A percentile compares a stretch with the other conserved stretches of the same genome.
phyloP scores from a whole-genome alignment of 1,140 invertebrate genomes.

The Pseudomyrmex cubaensis region DNA sequence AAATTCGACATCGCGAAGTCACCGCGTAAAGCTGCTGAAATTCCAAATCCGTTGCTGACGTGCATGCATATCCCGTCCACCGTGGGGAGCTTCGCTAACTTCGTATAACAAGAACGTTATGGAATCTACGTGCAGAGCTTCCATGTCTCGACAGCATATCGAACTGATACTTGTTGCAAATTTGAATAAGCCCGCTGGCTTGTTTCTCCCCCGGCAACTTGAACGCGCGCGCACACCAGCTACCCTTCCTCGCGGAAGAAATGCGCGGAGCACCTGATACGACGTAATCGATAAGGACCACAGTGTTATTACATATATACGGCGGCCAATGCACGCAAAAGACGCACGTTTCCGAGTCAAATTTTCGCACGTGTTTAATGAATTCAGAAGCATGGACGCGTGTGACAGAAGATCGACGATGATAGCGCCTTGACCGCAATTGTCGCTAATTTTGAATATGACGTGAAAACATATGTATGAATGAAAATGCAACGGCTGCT shows the following conservation, averaged over 20 bases:
- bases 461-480: neutral
- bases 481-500: slow-evolving; percentile 3
- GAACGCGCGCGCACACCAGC: neutral
- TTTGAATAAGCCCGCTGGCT: slow-evolving; percentile 25
- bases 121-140: slow-evolving; percentile 23
- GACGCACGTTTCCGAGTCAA: neutral
- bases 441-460: slow-evolving; percentile 47
- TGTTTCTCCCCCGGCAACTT: slow-evolving; percentile 11
- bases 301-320: slow-evolving; percentile 14
- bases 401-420: slow-evolving; percentile 14
- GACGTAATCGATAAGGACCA: slow-evolving; percentile 43
- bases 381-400: neutral
- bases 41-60: neutral
- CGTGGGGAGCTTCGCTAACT: slow-evolving; percentile 1
- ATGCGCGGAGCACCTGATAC: slow-evolving; percentile 28
- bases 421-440: slow-evolving; percentile 24
- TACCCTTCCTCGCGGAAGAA: neutral
- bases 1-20: neutral
- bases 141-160: slow-evolving; percentile 43
- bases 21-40: neutral
- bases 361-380: slow-evolving; percentile 32
- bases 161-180: slow-evolving; percentile 49
- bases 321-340: neutral
- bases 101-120: slow-evolving; percentile 18
- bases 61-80: neutral